phyloP scores from a whole-genome alignment of 1,140 invertebrate genomes.

The Drosophila willistoni region DNA sequence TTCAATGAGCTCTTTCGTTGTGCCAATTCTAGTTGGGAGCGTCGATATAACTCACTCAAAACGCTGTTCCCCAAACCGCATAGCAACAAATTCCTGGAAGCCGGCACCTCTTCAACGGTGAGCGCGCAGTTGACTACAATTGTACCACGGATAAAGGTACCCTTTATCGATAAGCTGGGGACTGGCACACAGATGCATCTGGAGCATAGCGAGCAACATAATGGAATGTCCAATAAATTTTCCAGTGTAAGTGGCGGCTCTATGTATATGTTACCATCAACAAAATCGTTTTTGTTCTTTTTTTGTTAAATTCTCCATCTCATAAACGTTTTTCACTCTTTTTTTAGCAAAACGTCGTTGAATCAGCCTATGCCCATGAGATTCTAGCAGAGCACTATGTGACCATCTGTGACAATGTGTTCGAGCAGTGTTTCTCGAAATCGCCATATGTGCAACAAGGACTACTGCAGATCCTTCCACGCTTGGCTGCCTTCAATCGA shows the following conservation, averaged over 20 bases:
- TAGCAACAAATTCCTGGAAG: constrained; percentile 78
- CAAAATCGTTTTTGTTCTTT: neutral
- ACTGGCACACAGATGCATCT: constrained; percentile 61
- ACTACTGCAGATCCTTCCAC: constrained; percentile 94
- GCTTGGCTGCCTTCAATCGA: constrained; percentile 96
- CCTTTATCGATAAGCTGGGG: constrained; percentile 78
- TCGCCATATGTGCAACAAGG: constrained; percentile 94
- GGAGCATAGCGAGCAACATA: constrained; percentile 66
- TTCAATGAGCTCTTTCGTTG: constrained; percentile 97
- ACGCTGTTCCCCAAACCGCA: constrained; percentile 78
- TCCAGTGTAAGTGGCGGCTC: constrained; percentile 49
- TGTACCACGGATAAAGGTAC: constrained; percentile 82
- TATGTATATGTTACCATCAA: too few species aligned
- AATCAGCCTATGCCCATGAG: constrained; percentile 94
- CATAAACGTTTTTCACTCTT: neutral
- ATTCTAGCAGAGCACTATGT: constrained; percentile 93
- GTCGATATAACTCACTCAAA: constrained; percentile 89
- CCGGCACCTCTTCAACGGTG: constrained; percentile 32
- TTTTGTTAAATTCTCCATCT: too few species aligned
- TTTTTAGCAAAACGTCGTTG: constrained; percentile 85
- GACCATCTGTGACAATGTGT: constrained; percentile 91
- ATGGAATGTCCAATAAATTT: constrained; percentile 62
- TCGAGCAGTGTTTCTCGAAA: constrained; percentile 90
- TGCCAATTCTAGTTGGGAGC: constrained; percentile 95
- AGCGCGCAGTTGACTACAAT: constrained; percentile 72